Percentiles rank a stretch among this genome's conserved stretches.
Evolutionary conservation across 2,888 invertebrate species (phyloP).

Genomic region (Bedellia somnulentella): DNA sequence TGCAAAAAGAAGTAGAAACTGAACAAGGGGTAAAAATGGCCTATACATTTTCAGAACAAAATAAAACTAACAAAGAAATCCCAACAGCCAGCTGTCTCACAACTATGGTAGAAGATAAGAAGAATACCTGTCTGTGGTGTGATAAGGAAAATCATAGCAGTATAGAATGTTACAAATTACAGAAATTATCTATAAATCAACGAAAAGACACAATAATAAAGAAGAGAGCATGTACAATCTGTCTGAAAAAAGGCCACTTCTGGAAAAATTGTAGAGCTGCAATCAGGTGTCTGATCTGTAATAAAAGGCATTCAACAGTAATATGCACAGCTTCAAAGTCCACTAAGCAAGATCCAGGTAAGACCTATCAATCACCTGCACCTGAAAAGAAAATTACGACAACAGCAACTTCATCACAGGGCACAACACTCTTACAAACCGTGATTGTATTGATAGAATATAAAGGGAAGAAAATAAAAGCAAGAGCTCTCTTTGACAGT

Average conservation of each 20-base stretch:
- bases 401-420: background rate
- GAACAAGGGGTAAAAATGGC: background rate
- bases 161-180: conserved; percentile 3
- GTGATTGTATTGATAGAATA: background rate
- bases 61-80: background rate
- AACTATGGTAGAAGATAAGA: background rate
- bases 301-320: background rate
- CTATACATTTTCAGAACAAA: background rate
- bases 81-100: background rate
- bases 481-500: conserved; percentile 4
- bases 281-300: conserved; percentile 4
- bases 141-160: conserved; percentile 1
- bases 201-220: conserved; percentile 1
- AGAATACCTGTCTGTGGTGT: background rate
- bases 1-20: background rate
- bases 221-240: conserved; percentile 3
- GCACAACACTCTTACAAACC: conserved; percentile 6
- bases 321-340: background rate
- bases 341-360: background rate
- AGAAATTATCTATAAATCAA: background rate
- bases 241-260: conserved; percentile 3
- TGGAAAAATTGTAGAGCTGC: conserved; percentile 1
- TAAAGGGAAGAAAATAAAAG: background rate
- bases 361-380: too few species aligned
- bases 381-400: background rate